Conservation (phyloP, 1,140 invertebrate genomes). For the Melipona quadrifasciata region DNA sequence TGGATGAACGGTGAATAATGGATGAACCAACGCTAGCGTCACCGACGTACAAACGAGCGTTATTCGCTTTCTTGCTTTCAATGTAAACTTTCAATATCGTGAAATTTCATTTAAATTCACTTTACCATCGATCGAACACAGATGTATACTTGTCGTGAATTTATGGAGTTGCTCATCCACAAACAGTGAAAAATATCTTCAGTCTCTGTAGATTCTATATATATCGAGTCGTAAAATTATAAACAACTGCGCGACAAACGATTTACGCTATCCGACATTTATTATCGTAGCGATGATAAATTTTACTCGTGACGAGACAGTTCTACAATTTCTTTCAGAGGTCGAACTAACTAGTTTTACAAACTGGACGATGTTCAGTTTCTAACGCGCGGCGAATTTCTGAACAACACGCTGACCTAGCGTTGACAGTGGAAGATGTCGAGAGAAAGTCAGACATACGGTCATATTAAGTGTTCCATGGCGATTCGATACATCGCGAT, state of each 20-base stretch:
- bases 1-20: slow-evolving; percentile 49
- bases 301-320: too few species aligned
- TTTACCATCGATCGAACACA: neutral
- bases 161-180: too few species aligned
- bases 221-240: too few species aligned
- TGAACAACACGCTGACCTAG: neutral
- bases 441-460: slow-evolving; percentile 23
- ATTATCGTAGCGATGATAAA: too few species aligned
- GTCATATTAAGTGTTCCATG: neutral
- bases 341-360: neutral
- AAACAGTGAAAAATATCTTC: too few species aligned
- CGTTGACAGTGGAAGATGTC: slow-evolving; percentile 32
- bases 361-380: neutral
- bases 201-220: too few species aligned
- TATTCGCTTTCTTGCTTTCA: slow-evolving; percentile 12
- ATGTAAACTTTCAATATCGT: neutral
- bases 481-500: neutral
- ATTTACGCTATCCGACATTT: too few species aligned
- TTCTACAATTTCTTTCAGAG: too few species aligned
- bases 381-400: neutral
- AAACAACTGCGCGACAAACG: too few species aligned
- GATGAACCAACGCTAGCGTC: slow-evolving; percentile 29
- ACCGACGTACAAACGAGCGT: slow-evolving; percentile 19
- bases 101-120: neutral
- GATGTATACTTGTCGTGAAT: too few species aligned